These are phyloP conservation scores for Chorisops tibialis DNA, from an alignment of 2,888 invertebrate species.

Conservation along the genomic window DNA sequence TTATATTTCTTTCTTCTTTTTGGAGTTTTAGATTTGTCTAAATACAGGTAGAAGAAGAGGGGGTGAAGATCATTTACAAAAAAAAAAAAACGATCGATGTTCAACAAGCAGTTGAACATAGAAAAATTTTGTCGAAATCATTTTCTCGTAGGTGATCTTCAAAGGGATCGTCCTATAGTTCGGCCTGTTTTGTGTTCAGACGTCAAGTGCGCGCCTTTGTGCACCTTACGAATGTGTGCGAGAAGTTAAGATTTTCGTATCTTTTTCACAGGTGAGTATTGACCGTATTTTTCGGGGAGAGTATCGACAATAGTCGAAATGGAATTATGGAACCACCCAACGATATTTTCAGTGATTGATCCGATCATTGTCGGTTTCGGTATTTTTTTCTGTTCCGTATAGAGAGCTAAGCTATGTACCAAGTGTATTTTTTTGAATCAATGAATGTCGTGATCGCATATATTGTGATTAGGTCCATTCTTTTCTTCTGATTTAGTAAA, in stretches of 20 bases:
- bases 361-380: too few species aligned
- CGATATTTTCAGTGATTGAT: too few species aligned
- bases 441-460: too few species aligned
- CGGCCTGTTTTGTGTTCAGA: conserved; percentile 22
- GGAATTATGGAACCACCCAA: conserved; percentile 3
- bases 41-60: background rate
- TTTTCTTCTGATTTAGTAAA: too few species aligned
- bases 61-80: background rate
- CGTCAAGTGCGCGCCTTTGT: background rate
- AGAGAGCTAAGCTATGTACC: too few species aligned
- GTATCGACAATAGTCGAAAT: background rate
- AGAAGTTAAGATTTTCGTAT: background rate
- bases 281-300: background rate
- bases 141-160: conserved; percentile 11
- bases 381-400: too few species aligned
- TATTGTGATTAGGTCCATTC: too few species aligned
- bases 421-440: too few species aligned
- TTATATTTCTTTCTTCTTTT: background rate
- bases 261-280: conserved; percentile 8
- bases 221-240: background rate
- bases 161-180: conserved; percentile 10
- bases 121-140: conserved; percentile 24
- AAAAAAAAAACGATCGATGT: background rate
- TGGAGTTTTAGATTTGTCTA: background rate
- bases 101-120: conserved; percentile 15